phyloP scores from a whole-genome alignment of 2,797 vertebrate species.

The Pipistrellus pipistrellus region DNA sequence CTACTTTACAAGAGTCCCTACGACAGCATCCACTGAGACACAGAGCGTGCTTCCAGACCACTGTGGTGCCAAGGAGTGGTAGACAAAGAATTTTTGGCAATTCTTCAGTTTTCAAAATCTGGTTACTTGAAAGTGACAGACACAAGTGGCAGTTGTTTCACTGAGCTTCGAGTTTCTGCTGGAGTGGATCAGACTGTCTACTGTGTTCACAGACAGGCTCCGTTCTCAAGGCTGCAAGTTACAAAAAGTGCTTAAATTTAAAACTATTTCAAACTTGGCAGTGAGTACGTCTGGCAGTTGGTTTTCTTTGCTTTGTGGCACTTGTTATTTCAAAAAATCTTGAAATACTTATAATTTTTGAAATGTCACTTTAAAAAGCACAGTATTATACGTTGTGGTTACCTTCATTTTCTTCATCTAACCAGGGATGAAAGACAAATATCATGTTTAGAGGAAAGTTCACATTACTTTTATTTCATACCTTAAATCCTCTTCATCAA shows the following conservation, averaged over 20 bases:
- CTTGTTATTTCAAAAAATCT: not conserved
- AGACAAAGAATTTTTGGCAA: not conserved
- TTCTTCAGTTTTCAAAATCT: not conserved
- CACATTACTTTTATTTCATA: not conserved
- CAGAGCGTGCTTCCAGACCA: not conserved
- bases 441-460: not conserved
- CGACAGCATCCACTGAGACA: too few species aligned
- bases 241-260: not conserved
- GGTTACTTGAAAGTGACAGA: not conserved
- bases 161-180: not conserved
- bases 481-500: constrained; percentile 7
- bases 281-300: not conserved
- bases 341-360: not conserved
- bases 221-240: not conserved
- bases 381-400: not conserved
- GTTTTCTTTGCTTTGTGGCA: not conserved
- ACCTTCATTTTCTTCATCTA: not conserved
- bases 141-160: not conserved
- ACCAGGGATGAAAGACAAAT: not conserved
- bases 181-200: accelerated
- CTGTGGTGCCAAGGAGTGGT: accelerated
- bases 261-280: not conserved
- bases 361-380: not conserved
- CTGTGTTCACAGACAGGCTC: accelerated
- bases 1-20: not conserved